phyloP scores from a whole-genome alignment of 2,113 vertebrate genomes.

The Channa maculata region DNA sequence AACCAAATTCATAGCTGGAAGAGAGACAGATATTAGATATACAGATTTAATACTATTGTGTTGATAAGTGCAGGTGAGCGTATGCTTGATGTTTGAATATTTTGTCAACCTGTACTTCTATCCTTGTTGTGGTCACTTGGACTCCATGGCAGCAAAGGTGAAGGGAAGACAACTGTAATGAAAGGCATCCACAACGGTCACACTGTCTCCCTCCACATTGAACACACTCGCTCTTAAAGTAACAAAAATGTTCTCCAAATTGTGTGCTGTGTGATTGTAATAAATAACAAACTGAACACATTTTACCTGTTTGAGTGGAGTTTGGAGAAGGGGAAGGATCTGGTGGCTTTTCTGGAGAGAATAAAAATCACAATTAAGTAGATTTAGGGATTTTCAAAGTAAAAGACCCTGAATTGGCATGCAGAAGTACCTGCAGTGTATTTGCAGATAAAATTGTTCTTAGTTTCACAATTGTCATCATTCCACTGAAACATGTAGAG shows the following conservation, averaged over 20 bases:
- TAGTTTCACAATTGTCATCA: conserved; percentile 94
- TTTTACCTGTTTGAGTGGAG: conserved; percentile 67
- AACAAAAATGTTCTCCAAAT: background rate
- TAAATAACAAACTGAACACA: too few species aligned
- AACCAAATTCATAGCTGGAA: conserved; percentile 83
- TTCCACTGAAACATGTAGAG: conserved; percentile 98
- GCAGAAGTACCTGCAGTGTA: conserved; percentile 86
- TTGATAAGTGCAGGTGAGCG: background rate
- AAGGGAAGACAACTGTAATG: conserved; percentile 59
- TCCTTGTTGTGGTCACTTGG: conserved; percentile 75
- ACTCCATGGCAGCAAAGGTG: conserved; percentile 65
- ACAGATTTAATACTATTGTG: conserved; percentile 3
- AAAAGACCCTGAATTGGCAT: background rate
- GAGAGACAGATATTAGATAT: conserved; percentile 3
- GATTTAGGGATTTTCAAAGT: background rate
- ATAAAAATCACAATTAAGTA: background rate
- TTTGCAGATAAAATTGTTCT: conserved; percentile 99
- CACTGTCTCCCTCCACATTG: background rate
- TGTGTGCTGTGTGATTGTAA: rapidly evolving
- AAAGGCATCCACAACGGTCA: background rate
- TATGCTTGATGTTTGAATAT: background rate
- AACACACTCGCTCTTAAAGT: background rate
- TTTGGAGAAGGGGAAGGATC: conserved; percentile 56
- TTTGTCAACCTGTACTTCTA: conserved; percentile 79
- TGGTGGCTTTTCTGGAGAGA: conserved; percentile 49